phyloP scores from a whole-genome alignment of 2,797 vertebrate genomes.

The Salmo trutta region DNA sequence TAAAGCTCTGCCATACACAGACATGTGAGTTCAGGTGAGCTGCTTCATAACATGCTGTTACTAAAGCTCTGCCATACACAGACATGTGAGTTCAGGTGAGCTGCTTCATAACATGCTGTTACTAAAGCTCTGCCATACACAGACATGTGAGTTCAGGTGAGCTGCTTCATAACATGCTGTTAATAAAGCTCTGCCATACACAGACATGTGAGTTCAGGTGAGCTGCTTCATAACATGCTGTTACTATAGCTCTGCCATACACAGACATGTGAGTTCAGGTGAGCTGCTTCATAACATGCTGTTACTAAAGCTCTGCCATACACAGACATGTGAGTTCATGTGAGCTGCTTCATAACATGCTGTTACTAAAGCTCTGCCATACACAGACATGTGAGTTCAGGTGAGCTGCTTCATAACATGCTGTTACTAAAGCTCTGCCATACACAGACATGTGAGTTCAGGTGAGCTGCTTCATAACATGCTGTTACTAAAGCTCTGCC shows the following conservation, averaged over 20 bases:
- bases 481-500: background rate
- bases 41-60: background rate
- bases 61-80: background rate
- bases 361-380: background rate
- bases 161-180: background rate
- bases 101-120: background rate
- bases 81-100: background rate
- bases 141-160: background rate
- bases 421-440: background rate
- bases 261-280: background rate
- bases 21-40: background rate
- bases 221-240: background rate
- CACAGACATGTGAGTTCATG: background rate
- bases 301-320: background rate
- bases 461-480: background rate
- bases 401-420: background rate
- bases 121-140: background rate
- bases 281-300: background rate
- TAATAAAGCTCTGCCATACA: background rate
- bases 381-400: background rate
- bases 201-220: background rate
- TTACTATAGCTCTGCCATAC: background rate
- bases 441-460: background rate
- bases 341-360: background rate
- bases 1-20: background rate